Percentiles rank a stretch among this genome's conserved stretches.
Evolutionary conservation across 2,797 vertebrate species (phyloP).

Genomic region (Allobates femoralis): DNA sequence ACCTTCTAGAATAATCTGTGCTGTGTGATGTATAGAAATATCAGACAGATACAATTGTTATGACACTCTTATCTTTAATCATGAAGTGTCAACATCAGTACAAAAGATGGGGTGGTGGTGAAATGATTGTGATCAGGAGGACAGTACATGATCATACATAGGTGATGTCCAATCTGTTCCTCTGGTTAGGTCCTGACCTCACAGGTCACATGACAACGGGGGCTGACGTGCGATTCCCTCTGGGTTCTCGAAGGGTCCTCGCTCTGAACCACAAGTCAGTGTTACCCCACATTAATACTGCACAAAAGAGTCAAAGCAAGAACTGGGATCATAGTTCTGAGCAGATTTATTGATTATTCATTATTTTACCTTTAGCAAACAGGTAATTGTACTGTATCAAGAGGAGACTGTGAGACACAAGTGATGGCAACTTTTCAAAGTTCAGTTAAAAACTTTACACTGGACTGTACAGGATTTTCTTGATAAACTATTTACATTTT

Average conservation of each 20-base stretch:
- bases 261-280: slow-evolving; percentile 83
- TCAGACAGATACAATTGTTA: slow-evolving; percentile 70
- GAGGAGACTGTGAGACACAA: slow-evolving; percentile 92
- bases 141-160: slow-evolving; percentile 98
- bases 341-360: slow-evolving; percentile 78
- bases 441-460: slow-evolving; percentile 99
- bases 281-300: slow-evolving; percentile 99
- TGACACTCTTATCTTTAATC: slow-evolving; percentile 99
- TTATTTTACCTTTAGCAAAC: slow-evolving; percentile 82
- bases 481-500: slow-evolving; percentile 99
- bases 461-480: slow-evolving; percentile 99
- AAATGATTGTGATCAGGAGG: slow-evolving; percentile 96
- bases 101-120: slow-evolving; percentile 99
- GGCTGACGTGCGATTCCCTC: neutral
- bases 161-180: slow-evolving; percentile 89
- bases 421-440: slow-evolving; percentile 94
- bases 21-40: slow-evolving; percentile 68
- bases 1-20: neutral
- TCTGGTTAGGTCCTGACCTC: slow-evolving; percentile 86
- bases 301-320: slow-evolving; percentile 97
- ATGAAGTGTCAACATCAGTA: slow-evolving; percentile 99
- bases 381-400: slow-evolving; percentile 92
- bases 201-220: slow-evolving; percentile 83
- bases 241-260: no score
- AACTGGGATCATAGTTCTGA: slow-evolving; percentile 81